phyloP scores from a whole-genome alignment of 2,113 vertebrate genomes.

The Pseudopipra pipra region DNA sequence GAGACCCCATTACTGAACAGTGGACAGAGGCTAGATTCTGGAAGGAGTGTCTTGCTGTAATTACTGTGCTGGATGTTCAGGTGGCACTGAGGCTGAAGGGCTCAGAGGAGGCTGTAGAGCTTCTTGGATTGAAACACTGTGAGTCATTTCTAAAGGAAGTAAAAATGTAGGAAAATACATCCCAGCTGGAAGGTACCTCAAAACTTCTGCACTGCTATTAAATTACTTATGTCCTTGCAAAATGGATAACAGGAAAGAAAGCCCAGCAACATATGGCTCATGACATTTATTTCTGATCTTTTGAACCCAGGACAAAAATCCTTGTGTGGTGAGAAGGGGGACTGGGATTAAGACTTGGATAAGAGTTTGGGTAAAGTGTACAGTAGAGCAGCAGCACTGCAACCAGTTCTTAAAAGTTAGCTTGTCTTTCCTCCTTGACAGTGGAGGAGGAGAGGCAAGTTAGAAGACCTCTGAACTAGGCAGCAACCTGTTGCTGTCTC shows the following conservation, averaged over 20 bases:
- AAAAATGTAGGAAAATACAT: not conserved
- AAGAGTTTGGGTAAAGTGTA: not conserved
- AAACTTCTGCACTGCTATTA: not conserved
- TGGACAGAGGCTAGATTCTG: not conserved
- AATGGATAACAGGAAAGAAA: not conserved
- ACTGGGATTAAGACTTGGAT: not conserved
- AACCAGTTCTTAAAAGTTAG: not conserved
- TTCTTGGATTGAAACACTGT: not conserved
- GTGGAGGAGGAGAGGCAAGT: not conserved
- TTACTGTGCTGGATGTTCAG: not conserved
- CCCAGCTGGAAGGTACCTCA: not conserved
- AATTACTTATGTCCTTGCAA: not conserved
- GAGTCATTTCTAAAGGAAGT: not conserved
- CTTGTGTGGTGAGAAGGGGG: not conserved
- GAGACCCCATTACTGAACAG: not conserved
- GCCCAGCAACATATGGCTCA: rapidly evolving
- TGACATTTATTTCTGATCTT: not conserved
- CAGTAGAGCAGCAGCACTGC: not conserved
- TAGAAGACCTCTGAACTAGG: not conserved
- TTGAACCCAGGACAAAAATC: not conserved
- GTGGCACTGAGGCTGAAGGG: not conserved
- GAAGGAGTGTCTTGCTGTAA: not conserved
- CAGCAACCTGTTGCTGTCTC: not conserved
- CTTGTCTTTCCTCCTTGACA: not conserved
- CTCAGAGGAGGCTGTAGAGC: not conserved